Percentiles rank a stretch among this genome's conserved stretches.
Conservation (phyloP, 2,797 vertebrate species). For the Momotus momota region DNA sequence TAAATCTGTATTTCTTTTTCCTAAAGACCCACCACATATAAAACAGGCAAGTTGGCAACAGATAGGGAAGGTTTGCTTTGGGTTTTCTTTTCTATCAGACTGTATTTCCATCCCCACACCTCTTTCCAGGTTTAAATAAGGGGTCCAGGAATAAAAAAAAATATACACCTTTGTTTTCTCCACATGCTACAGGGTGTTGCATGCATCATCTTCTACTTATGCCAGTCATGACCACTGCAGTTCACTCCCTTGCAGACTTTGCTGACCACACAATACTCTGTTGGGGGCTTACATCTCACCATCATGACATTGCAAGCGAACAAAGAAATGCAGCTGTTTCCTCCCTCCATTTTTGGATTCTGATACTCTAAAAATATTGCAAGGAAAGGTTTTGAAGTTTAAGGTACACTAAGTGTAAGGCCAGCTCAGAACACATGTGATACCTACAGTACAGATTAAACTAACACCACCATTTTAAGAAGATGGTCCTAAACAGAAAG, state of each 20-base stretch:
- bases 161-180: neutral
- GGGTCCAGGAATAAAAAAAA: neutral
- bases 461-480: neutral
- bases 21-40: fast-evolving
- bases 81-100: neutral
- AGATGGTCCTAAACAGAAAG: neutral
- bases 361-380: neutral
- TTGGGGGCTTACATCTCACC: neutral
- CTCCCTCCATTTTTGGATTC: neutral
- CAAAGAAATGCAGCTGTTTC: neutral
- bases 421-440: neutral
- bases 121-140: neutral
- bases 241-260: neutral
- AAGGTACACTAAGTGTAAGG: neutral
- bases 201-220: neutral
- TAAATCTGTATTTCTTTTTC: neutral
- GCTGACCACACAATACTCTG: neutral
- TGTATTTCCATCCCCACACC: fast-evolving
- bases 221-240: neutral
- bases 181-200: fast-evolving
- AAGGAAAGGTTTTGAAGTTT: neutral
- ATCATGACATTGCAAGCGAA: fast-evolving
- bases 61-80: neutral
- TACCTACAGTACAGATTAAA: neutral
- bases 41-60: neutral